Percentiles rank a stretch among this genome's conserved stretches.
Conservation (phyloP, 92 coral and sea anemone species). For the Epizoanthus stellaris region DNA sequence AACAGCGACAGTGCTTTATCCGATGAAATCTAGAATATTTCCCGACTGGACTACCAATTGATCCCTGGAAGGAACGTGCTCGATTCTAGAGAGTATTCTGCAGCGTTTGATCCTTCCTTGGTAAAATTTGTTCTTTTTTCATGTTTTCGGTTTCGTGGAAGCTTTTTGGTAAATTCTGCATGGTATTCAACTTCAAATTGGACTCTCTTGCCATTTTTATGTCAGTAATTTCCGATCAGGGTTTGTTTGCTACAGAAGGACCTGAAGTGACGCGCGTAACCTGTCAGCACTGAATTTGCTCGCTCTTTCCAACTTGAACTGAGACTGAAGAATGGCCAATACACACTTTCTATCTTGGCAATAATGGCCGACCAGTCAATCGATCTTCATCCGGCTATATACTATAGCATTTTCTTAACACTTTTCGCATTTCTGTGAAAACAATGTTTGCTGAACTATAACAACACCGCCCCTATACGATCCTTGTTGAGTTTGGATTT, state of each 20-base stretch:
- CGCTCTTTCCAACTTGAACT: not conserved
- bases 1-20: too few relatives aligned
- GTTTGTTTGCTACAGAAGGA: too few relatives aligned
- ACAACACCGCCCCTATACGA: not conserved
- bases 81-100: too few relatives aligned
- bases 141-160: too few relatives aligned
- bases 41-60: too few relatives aligned
- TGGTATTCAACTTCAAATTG: too few relatives aligned
- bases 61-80: too few relatives aligned
- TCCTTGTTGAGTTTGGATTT: not conserved
- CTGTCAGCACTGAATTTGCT: not conserved
- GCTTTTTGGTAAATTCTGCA: too few relatives aligned
- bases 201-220: too few relatives aligned
- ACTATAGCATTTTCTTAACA: not conserved
- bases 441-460: slow-evolving; percentile 10
- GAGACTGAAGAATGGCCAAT: not conserved
- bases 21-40: too few relatives aligned
- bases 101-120: not conserved
- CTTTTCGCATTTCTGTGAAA: not conserved
- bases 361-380: slow-evolving; percentile 2
- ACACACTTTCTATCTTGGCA: not conserved
- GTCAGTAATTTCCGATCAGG: too few relatives aligned
- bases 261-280: too few relatives aligned
- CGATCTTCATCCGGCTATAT: slow-evolving; percentile 4
- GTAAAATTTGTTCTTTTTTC: not conserved